These are phyloP conservation scores for Diachasma alloeum DNA, from an alignment of 1,140 invertebrate species.

Conservation along the genomic window DNA sequence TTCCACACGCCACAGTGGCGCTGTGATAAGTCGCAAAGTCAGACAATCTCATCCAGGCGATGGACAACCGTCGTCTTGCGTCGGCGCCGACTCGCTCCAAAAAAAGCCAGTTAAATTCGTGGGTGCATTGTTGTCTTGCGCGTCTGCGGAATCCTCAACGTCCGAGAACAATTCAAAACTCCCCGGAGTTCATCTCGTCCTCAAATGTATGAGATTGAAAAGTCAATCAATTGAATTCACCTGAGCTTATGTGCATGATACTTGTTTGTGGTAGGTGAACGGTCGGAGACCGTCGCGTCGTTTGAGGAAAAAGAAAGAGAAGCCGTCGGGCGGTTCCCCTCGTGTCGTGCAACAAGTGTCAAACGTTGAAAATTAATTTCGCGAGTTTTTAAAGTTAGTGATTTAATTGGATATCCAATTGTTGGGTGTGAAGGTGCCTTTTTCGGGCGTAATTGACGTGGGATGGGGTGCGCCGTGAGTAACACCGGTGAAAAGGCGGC, in stretches of 20 bases:
- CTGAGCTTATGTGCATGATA: not conserved
- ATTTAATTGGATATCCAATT: not conserved
- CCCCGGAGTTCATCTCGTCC: not conserved
- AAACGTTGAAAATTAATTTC: constrained; percentile 28
- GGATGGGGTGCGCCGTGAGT: constrained; percentile 84
- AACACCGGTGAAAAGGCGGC: constrained; percentile 84
- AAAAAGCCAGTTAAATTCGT: not conserved
- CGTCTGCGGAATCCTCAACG: not conserved
- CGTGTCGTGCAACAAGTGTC: constrained; percentile 57
- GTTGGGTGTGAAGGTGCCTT: not conserved
- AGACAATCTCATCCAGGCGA: too few species aligned
- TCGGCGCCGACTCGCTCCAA: not conserved
- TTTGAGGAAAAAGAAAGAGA: not conserved
- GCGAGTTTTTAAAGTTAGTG: not conserved
- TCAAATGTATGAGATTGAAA: not conserved
- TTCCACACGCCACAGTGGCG: too few species aligned
- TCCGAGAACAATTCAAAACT: not conserved
- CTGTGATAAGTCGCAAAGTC: too few species aligned
- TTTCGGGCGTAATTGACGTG: constrained; percentile 12
- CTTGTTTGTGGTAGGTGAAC: not conserved
- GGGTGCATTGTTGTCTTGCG: not conserved
- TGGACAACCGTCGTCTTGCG: not conserved
- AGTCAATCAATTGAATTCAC: not conserved
- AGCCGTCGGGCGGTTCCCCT: constrained; percentile 35
- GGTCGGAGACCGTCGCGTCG: constrained; percentile 6